Conservation (phyloP, 2,113 vertebrate genomes). For the Salvator merianae region DNA sequence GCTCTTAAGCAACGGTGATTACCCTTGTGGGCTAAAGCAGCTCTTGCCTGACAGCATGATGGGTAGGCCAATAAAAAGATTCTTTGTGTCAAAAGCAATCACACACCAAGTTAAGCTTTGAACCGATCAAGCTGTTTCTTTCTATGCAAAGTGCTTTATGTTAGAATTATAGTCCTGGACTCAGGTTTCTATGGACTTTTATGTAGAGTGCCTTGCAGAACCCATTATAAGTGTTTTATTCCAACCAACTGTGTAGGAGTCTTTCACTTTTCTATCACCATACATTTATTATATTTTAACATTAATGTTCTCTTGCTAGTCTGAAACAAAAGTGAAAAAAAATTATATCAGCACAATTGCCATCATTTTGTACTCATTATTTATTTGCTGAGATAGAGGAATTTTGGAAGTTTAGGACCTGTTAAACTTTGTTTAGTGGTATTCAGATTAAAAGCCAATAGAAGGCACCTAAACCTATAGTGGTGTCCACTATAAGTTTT, state of each 20-base stretch:
- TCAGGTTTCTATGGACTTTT: slow-evolving; percentile 25
- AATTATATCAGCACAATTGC: too few relatives aligned
- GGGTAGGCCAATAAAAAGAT: slow-evolving; percentile 24
- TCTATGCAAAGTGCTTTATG: slow-evolving; percentile 22
- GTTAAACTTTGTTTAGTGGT: slow-evolving; percentile 33
- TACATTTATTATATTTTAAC: slow-evolving; percentile 10
- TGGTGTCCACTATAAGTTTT: neutral
- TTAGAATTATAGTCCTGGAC: slow-evolving; percentile 17
- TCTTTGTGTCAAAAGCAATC: slow-evolving; percentile 32
- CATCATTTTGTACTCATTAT: too few relatives aligned
- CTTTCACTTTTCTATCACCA: neutral
- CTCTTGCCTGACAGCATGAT: slow-evolving; percentile 29
- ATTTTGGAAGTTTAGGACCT: neutral
- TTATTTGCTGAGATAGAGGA: neutral
- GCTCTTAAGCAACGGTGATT: slow-evolving; percentile 56
- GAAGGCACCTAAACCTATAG: neutral
- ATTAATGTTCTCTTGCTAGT: slow-evolving; percentile 4
- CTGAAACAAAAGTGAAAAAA: neutral
- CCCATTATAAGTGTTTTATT: neutral
- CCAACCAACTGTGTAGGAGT: neutral
- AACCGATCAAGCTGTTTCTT: neutral
- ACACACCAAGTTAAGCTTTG: slow-evolving; percentile 21
- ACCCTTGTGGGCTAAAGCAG: slow-evolving; percentile 39
- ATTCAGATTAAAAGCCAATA: slow-evolving; percentile 5
- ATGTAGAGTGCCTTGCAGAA: slow-evolving; percentile 5